These are phyloP conservation scores for Sycophila texana DNA, from an alignment of 2,888 invertebrate species.

Conservation along the genomic window DNA sequence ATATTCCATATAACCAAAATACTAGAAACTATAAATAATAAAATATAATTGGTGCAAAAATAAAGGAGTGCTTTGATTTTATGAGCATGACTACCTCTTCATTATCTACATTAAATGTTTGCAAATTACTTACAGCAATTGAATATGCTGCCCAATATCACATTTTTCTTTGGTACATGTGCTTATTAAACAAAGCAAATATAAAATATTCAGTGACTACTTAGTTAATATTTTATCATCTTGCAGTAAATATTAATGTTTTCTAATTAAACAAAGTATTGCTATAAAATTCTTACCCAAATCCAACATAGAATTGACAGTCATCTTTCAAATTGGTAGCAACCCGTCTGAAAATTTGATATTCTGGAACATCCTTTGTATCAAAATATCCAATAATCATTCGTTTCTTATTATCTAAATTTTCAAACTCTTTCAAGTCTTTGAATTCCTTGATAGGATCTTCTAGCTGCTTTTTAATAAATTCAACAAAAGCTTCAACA, in stretches of 20 bases:
- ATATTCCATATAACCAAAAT: neutral
- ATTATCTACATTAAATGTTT: constrained; percentile 32
- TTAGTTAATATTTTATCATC: neutral
- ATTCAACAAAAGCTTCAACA: constrained; percentile 91
- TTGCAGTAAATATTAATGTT: constrained; percentile 7
- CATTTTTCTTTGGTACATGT: constrained; percentile 72
- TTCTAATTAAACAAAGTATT: constrained; percentile 9
- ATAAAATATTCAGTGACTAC: constrained; percentile 46
- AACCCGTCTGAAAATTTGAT: constrained; percentile 86
- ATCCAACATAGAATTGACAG: constrained; percentile 94
- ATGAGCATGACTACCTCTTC: neutral
- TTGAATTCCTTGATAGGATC: constrained; percentile 90
- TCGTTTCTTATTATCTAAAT: constrained; percentile 87
- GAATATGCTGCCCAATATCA: constrained; percentile 71
- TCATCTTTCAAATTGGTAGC: constrained; percentile 95
- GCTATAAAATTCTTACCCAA: constrained; percentile 81
- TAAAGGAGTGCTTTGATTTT: neutral
- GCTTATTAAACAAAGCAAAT: constrained; percentile 69
- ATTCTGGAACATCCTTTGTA: constrained; percentile 86
- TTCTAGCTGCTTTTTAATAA: constrained; percentile 91
- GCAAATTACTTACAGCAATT: constrained; percentile 67
- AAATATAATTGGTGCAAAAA: neutral
- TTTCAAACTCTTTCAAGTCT: constrained; percentile 83
- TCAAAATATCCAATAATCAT: constrained; percentile 95
- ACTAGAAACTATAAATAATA: neutral